These are phyloP conservation scores for Bellardia pandia DNA, from an alignment of 2,888 invertebrate genomes.

Conservation along the genomic window DNA sequence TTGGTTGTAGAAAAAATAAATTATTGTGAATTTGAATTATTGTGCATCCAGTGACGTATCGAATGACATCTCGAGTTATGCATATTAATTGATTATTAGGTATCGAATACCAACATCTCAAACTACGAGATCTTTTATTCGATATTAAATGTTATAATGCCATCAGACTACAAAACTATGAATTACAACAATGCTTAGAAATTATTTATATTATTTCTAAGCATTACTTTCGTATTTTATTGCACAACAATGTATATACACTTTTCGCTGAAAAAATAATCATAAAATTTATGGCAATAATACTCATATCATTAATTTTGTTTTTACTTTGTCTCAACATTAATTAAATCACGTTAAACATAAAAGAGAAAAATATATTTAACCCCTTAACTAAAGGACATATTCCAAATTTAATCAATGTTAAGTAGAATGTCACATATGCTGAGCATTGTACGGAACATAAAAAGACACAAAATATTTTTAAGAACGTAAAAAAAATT, in stretches of 20 bases:
- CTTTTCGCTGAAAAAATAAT: background rate
- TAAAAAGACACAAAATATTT: constrained; percentile 15
- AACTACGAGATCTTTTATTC: too few species aligned
- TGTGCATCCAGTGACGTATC: too few species aligned
- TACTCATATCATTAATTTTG: background rate
- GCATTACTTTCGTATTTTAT: background rate
- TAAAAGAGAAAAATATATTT: background rate
- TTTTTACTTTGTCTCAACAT: background rate
- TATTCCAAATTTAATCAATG: constrained; percentile 38
- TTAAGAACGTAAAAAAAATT: background rate
- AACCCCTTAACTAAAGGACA: constrained; percentile 6
- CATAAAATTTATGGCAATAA: background rate
- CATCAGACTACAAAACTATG: too few species aligned
- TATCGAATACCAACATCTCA: too few species aligned
- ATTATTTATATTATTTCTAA: too few species aligned
- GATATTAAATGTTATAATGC: too few species aligned
- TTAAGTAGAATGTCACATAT: constrained; percentile 31
- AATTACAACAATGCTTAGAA: too few species aligned
- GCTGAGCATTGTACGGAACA: background rate
- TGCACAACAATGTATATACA: background rate
- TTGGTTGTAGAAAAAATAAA: too few species aligned
- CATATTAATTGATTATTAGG: too few species aligned
- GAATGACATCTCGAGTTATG: too few species aligned
- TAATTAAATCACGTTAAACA: constrained; percentile 23
- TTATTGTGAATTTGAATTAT: too few species aligned